Base-by-base conservation (phyloP, 2,888 invertebrate species). In the Pachliopta kotzebuea region DNA sequence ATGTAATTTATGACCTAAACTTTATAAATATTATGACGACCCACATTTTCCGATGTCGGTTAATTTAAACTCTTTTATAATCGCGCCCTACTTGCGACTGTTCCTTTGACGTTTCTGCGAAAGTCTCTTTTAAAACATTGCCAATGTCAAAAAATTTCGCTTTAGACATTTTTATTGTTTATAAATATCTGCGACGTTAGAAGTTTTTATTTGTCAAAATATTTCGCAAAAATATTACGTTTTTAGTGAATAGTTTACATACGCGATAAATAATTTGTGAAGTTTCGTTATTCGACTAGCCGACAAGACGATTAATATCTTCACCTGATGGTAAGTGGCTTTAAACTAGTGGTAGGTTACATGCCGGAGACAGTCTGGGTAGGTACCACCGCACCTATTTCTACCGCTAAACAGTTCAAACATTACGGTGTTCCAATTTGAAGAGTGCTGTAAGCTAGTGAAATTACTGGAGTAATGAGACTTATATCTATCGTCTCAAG, bases 31-130 rank as follows among this genome's bases (percentile, higher is more conserved):
- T 62, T 49, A 17, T 56, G 49, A 50, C 37, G 56, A 60, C 64
- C 64, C 49, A 64, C 60, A 55, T 64, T 26, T 26, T 54, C 37
- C 42, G 31, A 50, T 21, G 54, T 17, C 45, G 29, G 49, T 56
- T 60, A 56, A 64, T 64, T 64, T 64, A 64, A 60, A 50, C 37
- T 54, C 60, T 60, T 59, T 49, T 50, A 50, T 55, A 56, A 56
- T 26, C 55, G 21, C 53, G 58, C 29, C 59, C 63, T 45, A 63
- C 63, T 64, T 64, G 49, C 18, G 45, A n/a, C 20, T 50, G 23
- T 55, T 60, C 52, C 29, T 49, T 63, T 45, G 26, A 26, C 21
- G 37, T 20, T 60, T 64, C 63, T 49, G 55, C 31, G 49, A 60
- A 64, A 60, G 52, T 26, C 21, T 53, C 9, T 55, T 59, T 31